These are phyloP conservation scores for Deilephila elpenor DNA, from an alignment of 2,888 invertebrate species.

Conservation along the genomic window DNA sequence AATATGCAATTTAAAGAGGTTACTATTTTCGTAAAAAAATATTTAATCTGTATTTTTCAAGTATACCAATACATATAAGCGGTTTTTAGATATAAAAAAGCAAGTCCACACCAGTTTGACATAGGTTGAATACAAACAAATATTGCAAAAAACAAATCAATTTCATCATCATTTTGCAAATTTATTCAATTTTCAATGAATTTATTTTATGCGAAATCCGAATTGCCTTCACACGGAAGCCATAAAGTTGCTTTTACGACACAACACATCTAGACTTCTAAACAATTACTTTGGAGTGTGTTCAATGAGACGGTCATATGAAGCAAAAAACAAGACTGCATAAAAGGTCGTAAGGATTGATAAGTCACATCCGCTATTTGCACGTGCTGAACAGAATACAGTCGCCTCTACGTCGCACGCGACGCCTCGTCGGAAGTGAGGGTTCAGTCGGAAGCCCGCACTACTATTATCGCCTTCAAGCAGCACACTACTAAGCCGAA, in stretches of 20 bases:
- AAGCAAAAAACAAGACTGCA: background rate
- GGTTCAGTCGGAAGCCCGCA: conserved; percentile 69
- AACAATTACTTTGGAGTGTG: background rate
- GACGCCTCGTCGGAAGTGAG: conserved; percentile 63
- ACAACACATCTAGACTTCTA: background rate
- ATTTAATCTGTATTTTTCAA: too few relatives aligned
- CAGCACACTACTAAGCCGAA: background rate
- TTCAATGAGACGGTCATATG: conserved; percentile 10
- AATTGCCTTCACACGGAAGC: background rate
- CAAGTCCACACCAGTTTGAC: too few relatives aligned
- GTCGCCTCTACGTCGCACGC: conserved; percentile 57
- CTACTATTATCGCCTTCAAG: conserved; percentile 51
- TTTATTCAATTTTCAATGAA: too few relatives aligned
- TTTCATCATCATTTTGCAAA: too few relatives aligned
- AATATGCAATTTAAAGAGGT: too few relatives aligned
- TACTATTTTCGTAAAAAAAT: too few relatives aligned
- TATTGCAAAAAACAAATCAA: too few relatives aligned
- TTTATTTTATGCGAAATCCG: too few relatives aligned
- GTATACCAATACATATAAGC: too few relatives aligned
- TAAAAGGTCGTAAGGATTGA: conserved; percentile 44
- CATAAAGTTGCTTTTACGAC: background rate
- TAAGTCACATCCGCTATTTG: conserved; percentile 60
- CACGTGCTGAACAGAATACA: conserved; percentile 55
- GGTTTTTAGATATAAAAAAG: too few relatives aligned
- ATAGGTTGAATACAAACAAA: too few relatives aligned